Conservation (phyloP, 2,113 vertebrate genomes). For the Petrocephalus microphthalmus region DNA sequence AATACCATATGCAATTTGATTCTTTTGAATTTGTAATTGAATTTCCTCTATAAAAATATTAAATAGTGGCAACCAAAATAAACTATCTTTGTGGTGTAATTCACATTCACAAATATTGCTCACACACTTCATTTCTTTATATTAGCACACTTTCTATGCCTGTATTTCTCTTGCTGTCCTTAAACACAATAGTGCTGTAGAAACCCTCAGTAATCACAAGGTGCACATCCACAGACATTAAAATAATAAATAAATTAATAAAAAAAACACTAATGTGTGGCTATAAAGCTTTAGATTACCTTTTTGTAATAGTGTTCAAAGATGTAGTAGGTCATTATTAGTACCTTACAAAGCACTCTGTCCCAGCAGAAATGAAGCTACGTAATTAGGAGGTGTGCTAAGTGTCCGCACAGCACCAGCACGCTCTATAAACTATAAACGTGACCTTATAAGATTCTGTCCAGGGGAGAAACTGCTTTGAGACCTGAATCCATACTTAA, state of each 20-base stretch:
- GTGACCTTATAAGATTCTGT: slow-evolving; percentile 6
- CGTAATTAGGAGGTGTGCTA: not conserved
- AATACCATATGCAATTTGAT: not conserved
- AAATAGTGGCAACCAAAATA: not conserved
- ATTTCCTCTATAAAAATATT: not conserved
- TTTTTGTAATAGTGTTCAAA: not conserved
- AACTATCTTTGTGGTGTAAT: not conserved
- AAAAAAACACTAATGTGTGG: not conserved
- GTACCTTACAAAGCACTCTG: not conserved
- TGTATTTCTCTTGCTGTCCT: not conserved
- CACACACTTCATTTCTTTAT: not conserved
- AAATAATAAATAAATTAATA: not conserved
- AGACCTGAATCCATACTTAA: slow-evolving; percentile 4
- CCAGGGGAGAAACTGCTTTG: not conserved
- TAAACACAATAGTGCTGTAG: not conserved
- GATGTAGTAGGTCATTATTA: not conserved
- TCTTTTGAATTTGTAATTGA: not conserved
- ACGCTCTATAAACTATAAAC: not conserved
- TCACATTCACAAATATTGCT: not conserved
- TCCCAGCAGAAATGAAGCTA: not conserved
- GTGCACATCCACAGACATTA: not conserved
- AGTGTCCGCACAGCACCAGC: not conserved
- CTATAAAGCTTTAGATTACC: not conserved
- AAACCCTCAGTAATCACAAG: not conserved
- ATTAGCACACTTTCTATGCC: not conserved